Evolutionary conservation across 1,140 invertebrate species (phyloP), one percentile per base, ranked within the genome.

Genomic region (Ladona fulva): DNA sequence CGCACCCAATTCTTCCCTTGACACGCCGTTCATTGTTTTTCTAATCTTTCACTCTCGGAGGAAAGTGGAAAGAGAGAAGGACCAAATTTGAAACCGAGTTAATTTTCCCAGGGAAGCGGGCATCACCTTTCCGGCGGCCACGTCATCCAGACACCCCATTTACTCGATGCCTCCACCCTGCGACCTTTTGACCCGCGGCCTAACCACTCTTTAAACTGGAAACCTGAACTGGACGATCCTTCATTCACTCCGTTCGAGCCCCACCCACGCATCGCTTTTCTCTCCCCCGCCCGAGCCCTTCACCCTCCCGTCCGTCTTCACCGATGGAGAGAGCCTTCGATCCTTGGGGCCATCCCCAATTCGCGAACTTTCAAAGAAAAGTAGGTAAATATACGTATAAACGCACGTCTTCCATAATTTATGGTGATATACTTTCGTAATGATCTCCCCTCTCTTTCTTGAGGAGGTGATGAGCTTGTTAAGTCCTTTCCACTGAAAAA

Each of bases 181-280:
- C 14, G 52, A 66, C 52, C 29, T 37, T 37, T 8, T 37, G 29
- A 66, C 52, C 52, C 52, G 1, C 1, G 1, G 5, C 3, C 52
- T 66, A 16, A 66, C 52, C n/a, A 66, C 52, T 66, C 52, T 66
- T 66, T 66, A 66, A 66, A 66, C 52, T 66, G 52, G 52, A 66
- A 66, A 66, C n/a, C 52, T 66, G 14, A 66, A 12, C 10, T 11
- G 10, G 19, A 19, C 52, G n/a, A 66, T 66, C 1, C 52, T 22
- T 66, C 52, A 22, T 66, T 66, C n/a, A 22, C 52, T 66, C 52
- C 1, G 19, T 52, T n/a, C n/a, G 29, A 37, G 8, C 29, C 29
- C 29, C 29, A 37, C 29, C 29, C 52, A 19, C 52, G 14, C 52
- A 66, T 66, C 52, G n/a, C n/a, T n/a, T n/a, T n/a, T n/a, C n/a